These are phyloP conservation scores for Pachyseris speciosa DNA, from an alignment of 64 coral and sea anemone genomes.

Conservation along the genomic window DNA sequence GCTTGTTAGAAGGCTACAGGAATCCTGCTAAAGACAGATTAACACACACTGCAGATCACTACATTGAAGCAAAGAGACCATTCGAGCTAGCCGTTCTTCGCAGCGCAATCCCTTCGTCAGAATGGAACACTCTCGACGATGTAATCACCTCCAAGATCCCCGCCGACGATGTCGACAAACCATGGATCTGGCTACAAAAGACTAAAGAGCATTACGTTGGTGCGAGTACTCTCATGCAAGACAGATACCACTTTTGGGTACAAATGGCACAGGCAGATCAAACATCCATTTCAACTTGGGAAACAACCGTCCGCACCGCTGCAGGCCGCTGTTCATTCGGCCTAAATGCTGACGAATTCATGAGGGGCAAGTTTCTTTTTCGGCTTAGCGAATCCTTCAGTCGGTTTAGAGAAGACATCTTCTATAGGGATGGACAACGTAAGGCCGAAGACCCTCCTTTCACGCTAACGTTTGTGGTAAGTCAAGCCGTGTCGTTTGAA, in stretches of 20 bases:
- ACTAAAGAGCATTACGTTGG: conserved; percentile 39
- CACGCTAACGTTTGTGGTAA: conserved; percentile 9
- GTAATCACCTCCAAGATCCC: conserved; percentile 22
- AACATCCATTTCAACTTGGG: conserved; percentile 16
- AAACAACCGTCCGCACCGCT: not conserved
- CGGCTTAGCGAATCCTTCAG: conserved; percentile 42
- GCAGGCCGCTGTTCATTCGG: not conserved
- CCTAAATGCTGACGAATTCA: conserved; percentile 7
- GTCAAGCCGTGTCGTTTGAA: conserved; percentile 50
- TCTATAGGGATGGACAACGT: not conserved
- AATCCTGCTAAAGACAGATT: conserved; percentile 43
- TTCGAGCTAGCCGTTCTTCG: conserved; percentile 56
- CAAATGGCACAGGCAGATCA: conserved; percentile 28
- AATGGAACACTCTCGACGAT: conserved; percentile 58
- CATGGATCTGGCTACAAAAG: conserved; percentile 48
- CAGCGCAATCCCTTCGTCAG: conserved; percentile 32
- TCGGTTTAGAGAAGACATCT: conserved; percentile 24
- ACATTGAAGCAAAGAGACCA: conserved; percentile 57
- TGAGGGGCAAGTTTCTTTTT: conserved; percentile 34
- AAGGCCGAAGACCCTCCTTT: conserved; percentile 8
- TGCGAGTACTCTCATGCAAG: not conserved
- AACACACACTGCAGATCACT: conserved; percentile 54
- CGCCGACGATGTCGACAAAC: conserved; percentile 29
- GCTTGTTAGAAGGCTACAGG: conserved; percentile 36
- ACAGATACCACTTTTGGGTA: not conserved